These are phyloP conservation scores for Ibycter americanus DNA, from an alignment of 2,797 vertebrate species.

Conservation along the genomic window DNA sequence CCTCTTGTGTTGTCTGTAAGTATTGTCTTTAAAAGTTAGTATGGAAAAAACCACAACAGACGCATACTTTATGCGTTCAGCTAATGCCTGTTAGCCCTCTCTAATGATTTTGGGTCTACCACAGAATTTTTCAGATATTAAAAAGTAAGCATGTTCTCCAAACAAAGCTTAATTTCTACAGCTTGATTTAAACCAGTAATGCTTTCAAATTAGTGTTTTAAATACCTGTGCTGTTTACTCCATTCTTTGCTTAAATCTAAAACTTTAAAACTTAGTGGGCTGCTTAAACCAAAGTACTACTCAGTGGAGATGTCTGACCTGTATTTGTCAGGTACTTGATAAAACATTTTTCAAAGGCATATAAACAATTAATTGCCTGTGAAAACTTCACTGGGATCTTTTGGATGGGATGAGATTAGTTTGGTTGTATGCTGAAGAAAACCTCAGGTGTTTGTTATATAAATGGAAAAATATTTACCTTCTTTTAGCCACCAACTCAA, in stretches of 20 bases:
- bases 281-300: neutral
- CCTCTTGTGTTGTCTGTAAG: conserved; percentile 30
- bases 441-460: neutral
- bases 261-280: neutral
- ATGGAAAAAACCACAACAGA: neutral
- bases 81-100: neutral
- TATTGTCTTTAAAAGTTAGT: neutral
- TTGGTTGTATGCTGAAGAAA: neutral
- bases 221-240: neutral
- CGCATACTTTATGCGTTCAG: neutral
- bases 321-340: neutral
- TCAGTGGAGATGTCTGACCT: neutral
- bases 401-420: neutral
- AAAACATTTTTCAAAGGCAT: neutral
- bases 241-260: neutral
- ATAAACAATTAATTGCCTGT: neutral
- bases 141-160: neutral
- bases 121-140: neutral
- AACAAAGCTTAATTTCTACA: neutral
- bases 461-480: neutral
- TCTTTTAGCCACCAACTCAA: neutral
- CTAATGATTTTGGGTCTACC: neutral
- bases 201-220: neutral
- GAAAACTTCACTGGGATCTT: neutral
- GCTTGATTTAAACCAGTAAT: neutral